Evolutionary conservation across 2,797 vertebrate genomes (phyloP), one percentile per base, ranked within the genome.

Genomic region (Tinamus major): DNA sequence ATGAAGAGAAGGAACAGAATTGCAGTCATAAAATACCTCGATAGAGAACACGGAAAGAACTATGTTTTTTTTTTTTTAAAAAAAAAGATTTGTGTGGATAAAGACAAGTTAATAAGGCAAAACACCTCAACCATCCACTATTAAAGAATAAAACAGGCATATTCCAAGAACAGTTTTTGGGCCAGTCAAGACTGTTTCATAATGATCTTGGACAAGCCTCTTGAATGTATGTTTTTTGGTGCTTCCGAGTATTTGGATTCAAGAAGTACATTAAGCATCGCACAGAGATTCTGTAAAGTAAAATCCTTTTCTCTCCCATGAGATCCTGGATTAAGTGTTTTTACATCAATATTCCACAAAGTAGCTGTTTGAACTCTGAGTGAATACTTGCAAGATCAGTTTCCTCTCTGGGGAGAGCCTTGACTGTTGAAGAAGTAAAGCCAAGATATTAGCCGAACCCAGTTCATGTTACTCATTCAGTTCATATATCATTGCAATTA

Each of bases 81-180:
- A 35, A 35, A 15, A 42, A 42, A 42, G 41, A 42, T 42, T 42
- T 68, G 7, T 15, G 4, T 21, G 5, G 3, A 1, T 1, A 46
- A 56, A 84, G 14, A 41, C 0, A 4, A 21, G 21, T 11, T 4
- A 27, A n/a, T 16, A 31, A 13, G 8, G 13, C 5, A 44, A 35
- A 26, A 19, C 33, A 62, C 13, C 0, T 7, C 23, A 49, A 46
- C 58, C 20, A 33, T 33, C 2, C 1, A 1, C 19, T 55, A 3
- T 9, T 44, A 41, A 85, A n/a, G 10, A 8, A 9, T 56, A 56
- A 31, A 56, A n/a, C 9, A 19, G 17, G 53, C 17, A 56, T 56
- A n/a, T 56, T 56, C 29, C 17, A 56, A 31, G 31, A n/a, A 17
- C 29, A 56, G 6, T 56, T 31, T 10, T 56, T 18, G 53, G 17